phyloP scores from a whole-genome alignment of 2,888 invertebrate species.

The Danaus chrysippus region DNA sequence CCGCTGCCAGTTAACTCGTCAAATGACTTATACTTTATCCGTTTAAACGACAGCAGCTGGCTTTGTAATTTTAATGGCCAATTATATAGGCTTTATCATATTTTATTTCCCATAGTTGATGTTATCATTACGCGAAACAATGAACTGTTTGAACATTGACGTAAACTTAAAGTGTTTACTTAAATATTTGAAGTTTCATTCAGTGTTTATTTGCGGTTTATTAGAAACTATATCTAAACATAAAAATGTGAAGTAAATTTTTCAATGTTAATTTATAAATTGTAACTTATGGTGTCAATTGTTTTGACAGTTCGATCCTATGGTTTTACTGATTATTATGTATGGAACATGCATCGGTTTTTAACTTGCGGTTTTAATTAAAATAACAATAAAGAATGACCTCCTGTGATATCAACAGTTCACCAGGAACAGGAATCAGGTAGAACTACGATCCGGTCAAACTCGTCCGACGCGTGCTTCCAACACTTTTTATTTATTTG shows the following conservation, averaged over 20 bases:
- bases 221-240: no score
- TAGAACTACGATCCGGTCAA: constrained; percentile 79
- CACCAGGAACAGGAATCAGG: constrained; percentile 78
- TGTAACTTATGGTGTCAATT: no score
- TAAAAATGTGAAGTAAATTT: constrained; percentile 24
- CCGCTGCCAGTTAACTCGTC: constrained; percentile 73
- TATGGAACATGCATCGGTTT: not conserved
- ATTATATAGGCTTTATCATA: constrained; percentile 59
- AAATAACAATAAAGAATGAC: constrained; percentile 51
- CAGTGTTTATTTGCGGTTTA: no score
- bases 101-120: no score
- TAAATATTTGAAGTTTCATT: no score
- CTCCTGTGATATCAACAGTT: constrained; percentile 56
- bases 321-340: not conserved
- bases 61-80: constrained; percentile 76
- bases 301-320: not conserved
- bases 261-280: constrained; percentile 32
- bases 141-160: no score
- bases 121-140: no score
- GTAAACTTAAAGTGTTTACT: no score
- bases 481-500: constrained; percentile 79
- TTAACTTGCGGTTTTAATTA: constrained; percentile 17
- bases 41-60: constrained; percentile 75
- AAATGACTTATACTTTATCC: constrained; percentile 75
- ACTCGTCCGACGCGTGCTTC: constrained; percentile 78